Evolutionary conservation across 1,140 invertebrate species (phyloP).

Genomic region (Drosophila aff.): DNA sequence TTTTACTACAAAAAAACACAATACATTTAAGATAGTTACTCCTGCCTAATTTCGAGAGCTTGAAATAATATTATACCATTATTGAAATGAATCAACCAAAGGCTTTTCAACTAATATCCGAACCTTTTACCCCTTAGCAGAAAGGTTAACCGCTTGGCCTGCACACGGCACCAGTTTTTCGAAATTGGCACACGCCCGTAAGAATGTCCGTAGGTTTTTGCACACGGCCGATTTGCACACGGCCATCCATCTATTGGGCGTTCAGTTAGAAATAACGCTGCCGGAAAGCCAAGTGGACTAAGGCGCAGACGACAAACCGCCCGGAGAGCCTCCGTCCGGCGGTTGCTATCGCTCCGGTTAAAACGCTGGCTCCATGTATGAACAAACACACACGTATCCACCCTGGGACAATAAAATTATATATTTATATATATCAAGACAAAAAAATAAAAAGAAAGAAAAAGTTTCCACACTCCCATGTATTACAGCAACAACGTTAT

Average conservation of each 20-base stretch:
- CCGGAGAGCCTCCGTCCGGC: constrained; percentile 36
- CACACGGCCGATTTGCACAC: constrained; percentile 73
- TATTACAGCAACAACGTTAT: constrained; percentile 45
- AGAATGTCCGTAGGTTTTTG: constrained; percentile 71
- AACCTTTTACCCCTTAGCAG: constrained; percentile 59
- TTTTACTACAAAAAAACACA: not conserved
- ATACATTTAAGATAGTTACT: not conserved
- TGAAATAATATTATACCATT: not conserved
- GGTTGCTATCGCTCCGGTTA: constrained; percentile 61
- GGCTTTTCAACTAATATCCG: constrained; percentile 50
- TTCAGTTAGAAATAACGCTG: constrained; percentile 72
- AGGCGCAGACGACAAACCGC: constrained; percentile 43
- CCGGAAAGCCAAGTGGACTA: constrained; percentile 69
- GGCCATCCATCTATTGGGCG: constrained; percentile 29
- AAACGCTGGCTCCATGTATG: constrained; percentile 7
- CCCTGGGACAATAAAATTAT: constrained; percentile 49
- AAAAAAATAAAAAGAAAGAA: constrained; percentile 9
- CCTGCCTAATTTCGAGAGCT: not conserved
- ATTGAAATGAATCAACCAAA: constrained; percentile 2
- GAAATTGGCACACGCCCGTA: constrained; percentile 65
- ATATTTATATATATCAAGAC: constrained; percentile 17
- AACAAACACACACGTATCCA: constrained; percentile 10
- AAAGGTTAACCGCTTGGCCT: constrained; percentile 48
- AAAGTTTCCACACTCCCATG: constrained; percentile 23
- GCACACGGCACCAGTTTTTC: constrained; percentile 64